These are phyloP conservation scores for Caiman crocodilus DNA, from an alignment of 2,797 vertebrate genomes.

Conservation along the genomic window DNA sequence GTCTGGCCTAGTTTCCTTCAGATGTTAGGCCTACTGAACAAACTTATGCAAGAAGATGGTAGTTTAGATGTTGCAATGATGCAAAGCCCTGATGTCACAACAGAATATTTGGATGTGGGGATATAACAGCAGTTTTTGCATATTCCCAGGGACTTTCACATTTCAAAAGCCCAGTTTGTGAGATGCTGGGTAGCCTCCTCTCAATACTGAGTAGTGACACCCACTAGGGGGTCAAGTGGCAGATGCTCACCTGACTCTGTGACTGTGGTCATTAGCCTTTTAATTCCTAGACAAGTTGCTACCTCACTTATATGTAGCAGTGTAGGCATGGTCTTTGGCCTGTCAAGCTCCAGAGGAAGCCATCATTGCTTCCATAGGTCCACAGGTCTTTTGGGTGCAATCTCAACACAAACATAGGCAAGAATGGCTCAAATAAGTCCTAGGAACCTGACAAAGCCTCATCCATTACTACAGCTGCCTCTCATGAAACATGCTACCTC, in stretches of 20 bases:
- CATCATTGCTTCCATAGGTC: neutral
- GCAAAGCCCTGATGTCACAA: neutral
- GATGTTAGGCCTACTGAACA: neutral
- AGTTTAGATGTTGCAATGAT: neutral
- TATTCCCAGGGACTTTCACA: neutral
- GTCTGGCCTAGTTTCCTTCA: neutral
- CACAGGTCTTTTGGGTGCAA: no score
- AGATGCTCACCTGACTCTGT: neutral
- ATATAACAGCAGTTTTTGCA: neutral
- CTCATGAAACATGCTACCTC: neutral
- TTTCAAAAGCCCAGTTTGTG: neutral
- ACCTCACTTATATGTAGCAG: neutral
- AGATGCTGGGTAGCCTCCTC: neutral
- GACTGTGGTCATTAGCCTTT: neutral
- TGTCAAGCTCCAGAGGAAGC: no score
- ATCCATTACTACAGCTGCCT: neutral
- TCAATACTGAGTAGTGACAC: slow-evolving; percentile 12
- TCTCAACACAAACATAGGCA: no score
- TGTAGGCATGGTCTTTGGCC: neutral
- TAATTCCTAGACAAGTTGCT: neutral
- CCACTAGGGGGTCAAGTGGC: neutral
- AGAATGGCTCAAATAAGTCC: neutral
- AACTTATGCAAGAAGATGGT: neutral
- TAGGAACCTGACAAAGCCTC: neutral
- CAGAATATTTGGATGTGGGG: neutral